Evolutionary conservation across 2,888 invertebrate genomes (phyloP), one percentile per base, ranked within the genome.

Genomic region (Teleiodes luculella): DNA sequence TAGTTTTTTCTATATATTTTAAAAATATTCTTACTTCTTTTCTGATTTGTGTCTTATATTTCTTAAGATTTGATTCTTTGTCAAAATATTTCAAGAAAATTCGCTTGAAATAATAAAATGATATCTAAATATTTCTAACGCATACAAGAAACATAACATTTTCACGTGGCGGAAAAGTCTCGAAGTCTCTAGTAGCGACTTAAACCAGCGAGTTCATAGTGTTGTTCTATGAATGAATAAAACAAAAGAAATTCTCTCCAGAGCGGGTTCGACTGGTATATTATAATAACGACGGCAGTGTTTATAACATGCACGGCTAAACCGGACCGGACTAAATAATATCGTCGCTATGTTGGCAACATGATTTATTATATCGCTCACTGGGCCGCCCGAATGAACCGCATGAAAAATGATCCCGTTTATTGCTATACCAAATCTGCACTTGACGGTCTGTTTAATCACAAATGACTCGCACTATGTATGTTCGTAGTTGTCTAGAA

Each of bases 381-480:
- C 84, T 83, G 85, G 84, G 76, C 85, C 83, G 84, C 82, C 80
- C 79, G 85, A 87, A 88, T 86, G 85, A 87, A 84, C 86, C 87
- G 76, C 80, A 86, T 89, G 88, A 89, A 89, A 89, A 89, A 89
- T 87, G 87, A 86, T 87, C 82, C 72, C 74, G 76, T 84, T 85
- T 88, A 88, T 88, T 88, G 86, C 86, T 80, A 80, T 80, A 80
- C 75, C 82, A 79, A 80, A 83, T 81, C 87, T 88, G 88, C 83
- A 78, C 83, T 85, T 88, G 88, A 87, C 86, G 86, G 85, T 86
- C 86, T 88, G 86, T 88, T 86, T 87, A 86, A 84, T 83, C 85
- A 83, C 83, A 88, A 87, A 86, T 86, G 86, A 86, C 83, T 86
- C 80, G 78, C 80, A 83, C 87, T 86, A 86, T 80, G 79, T 80